phyloP scores from a whole-genome alignment of 2,888 invertebrate species.

The Tinea trinotella region DNA sequence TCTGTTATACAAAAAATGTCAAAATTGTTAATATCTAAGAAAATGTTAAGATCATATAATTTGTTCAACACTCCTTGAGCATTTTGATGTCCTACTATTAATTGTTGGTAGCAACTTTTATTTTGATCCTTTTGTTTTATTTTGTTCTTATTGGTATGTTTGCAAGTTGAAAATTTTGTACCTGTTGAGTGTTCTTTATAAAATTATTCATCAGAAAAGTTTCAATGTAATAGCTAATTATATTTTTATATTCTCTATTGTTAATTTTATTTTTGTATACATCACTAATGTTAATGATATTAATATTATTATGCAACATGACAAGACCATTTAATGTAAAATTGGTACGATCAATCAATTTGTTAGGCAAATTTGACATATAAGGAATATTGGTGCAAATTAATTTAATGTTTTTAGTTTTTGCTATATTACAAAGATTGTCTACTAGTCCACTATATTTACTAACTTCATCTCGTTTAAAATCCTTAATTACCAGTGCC shows the following conservation, averaged over 20 bases:
- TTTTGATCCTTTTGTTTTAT: neutral
- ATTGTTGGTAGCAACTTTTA: neutral
- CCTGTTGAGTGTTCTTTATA: neutral
- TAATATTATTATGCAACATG: neutral
- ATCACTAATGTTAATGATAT: neutral
- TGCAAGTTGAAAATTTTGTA: neutral
- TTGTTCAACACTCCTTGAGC: slow-evolving; percentile 12
- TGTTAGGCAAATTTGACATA: neutral
- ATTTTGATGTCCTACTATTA: slow-evolving; percentile 18
- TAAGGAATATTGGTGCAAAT: neutral
- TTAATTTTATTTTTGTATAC: neutral
- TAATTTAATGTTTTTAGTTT: neutral
- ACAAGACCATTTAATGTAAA: neutral
- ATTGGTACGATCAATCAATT: neutral
- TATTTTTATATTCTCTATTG: neutral
- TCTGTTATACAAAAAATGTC: slow-evolving; percentile 19
- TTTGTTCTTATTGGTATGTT: neutral
- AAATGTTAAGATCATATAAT: neutral
- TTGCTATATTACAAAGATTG: neutral
- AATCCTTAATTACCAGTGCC: neutral
- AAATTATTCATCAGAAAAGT: neutral
- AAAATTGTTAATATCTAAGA: slow-evolving; percentile 5
- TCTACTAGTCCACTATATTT: neutral
- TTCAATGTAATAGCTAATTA: neutral
- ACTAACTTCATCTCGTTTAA: neutral